Evolutionary conservation across 2,113 vertebrate species (phyloP).

Genomic region (Onychostruthus taczanowskii): DNA sequence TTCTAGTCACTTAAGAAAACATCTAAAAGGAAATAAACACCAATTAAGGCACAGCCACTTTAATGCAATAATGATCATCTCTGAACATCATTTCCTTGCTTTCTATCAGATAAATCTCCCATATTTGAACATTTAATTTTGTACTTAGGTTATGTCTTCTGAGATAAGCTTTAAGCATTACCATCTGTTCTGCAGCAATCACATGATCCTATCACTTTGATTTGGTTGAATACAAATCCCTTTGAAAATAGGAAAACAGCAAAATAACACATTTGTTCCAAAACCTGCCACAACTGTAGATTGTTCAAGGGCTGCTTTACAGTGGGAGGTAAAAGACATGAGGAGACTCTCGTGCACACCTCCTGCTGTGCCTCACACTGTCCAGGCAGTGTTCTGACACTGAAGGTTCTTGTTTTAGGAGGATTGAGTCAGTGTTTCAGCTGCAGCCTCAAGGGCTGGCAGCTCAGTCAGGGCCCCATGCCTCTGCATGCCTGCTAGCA

Average conservation of each 20-base stretch:
- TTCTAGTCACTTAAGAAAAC: conserved; percentile 14
- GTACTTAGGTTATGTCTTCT: conserved; percentile 55
- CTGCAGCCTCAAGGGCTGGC: conserved; percentile 44
- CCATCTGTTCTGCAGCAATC: conserved; percentile 60
- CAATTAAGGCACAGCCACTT: conserved; percentile 50
- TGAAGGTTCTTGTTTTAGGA: background rate
- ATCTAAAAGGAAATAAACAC: conserved; percentile 52
- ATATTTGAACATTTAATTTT: conserved; percentile 57
- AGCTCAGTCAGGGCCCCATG: conserved; percentile 14
- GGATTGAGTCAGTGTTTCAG: conserved; percentile 33
- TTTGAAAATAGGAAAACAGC: background rate
- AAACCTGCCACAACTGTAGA: background rate
- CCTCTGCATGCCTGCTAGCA: conserved; percentile 55
- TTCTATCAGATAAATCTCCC: conserved; percentile 39
- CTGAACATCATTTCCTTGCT: background rate
- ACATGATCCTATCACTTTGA: conserved; percentile 42
- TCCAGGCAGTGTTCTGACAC: background rate
- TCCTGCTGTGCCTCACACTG: background rate
- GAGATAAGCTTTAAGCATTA: conserved; percentile 56
- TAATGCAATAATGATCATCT: conserved; percentile 36
- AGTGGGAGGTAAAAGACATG: background rate
- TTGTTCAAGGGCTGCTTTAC: background rate
- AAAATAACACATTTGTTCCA: background rate
- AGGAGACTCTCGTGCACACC: background rate
- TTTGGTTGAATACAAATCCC: conserved; percentile 13